A percentile compares a stretch with the other conserved stretches of the same genome.
Evolutionary conservation across 2,888 invertebrate genomes (phyloP).

Genomic region (Epirrhoe tristata): DNA sequence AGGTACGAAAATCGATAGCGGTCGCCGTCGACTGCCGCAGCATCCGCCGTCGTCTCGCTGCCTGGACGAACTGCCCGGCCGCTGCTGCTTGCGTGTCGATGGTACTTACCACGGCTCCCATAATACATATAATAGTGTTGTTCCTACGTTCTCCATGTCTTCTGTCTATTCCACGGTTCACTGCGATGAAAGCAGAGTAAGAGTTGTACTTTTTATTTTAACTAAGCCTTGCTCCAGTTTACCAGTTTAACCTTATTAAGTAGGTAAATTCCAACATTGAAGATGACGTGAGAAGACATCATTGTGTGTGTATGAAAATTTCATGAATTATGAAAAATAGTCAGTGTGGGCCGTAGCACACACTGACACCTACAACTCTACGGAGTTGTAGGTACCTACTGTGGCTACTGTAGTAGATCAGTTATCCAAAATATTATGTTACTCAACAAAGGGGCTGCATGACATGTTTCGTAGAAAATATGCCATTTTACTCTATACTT

Average conservation of each 20-base stretch:
- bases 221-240: background rate
- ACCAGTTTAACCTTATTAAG: background rate
- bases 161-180: background rate
- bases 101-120: background rate
- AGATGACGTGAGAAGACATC: background rate
- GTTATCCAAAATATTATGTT: no score
- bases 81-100: slow-evolving; percentile 9
- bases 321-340: no score
- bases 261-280: background rate
- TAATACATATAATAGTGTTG: background rate
- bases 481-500: no score
- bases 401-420: no score
- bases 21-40: slow-evolving; percentile 62
- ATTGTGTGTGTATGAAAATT: no score
- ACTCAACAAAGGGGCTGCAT: no score
- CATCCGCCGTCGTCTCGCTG: slow-evolving; percentile 47
- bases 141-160: background rate
- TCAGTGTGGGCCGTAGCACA: no score
- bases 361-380: no score
- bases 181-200: background rate
- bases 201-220: background rate
- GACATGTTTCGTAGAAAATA: no score
- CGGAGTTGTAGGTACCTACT: no score
- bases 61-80: slow-evolving; percentile 17
- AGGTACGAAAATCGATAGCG: slow-evolving; percentile 78